phyloP scores from a whole-genome alignment of 2,888 invertebrate genomes.

The Iselma pallidipennis region DNA sequence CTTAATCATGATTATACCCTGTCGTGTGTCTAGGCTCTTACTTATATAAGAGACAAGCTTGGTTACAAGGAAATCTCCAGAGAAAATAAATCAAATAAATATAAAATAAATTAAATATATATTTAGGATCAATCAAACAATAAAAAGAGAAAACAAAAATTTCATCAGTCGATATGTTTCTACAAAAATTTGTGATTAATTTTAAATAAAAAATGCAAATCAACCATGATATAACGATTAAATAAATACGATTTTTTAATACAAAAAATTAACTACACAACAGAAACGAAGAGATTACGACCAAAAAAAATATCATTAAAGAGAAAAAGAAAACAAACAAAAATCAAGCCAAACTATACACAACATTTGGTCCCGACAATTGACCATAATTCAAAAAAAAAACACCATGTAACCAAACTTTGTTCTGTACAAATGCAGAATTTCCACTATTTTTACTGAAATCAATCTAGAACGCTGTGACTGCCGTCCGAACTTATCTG shows the following conservation, averaged over 20 bases:
- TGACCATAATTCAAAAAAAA: not conserved
- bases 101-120: conserved; percentile 52
- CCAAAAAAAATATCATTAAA: conserved; percentile 8
- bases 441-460: not conserved
- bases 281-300: conserved; percentile 21
- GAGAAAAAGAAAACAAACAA: not conserved
- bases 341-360: not conserved
- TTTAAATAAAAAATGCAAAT: conserved; percentile 21
- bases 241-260: conserved; percentile 4
- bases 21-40: too few relatives aligned
- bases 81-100: conserved; percentile 44
- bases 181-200: conserved; percentile 17
- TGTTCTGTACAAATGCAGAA: conserved; percentile 33
- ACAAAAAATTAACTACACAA: conserved; percentile 17
- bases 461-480: conserved; percentile 23
- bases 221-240: not conserved
- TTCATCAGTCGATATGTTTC: conserved; percentile 46
- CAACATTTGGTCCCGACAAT: not conserved
- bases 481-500: not conserved
- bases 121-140: conserved; percentile 51
- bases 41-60: not conserved
- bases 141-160: conserved; percentile 47
- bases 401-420: conserved; percentile 40
- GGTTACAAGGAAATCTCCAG: not conserved
- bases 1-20: too few relatives aligned